Base-by-base conservation (phyloP, 2,888 invertebrate genomes). In the Aricia artaxerxes region DNA sequence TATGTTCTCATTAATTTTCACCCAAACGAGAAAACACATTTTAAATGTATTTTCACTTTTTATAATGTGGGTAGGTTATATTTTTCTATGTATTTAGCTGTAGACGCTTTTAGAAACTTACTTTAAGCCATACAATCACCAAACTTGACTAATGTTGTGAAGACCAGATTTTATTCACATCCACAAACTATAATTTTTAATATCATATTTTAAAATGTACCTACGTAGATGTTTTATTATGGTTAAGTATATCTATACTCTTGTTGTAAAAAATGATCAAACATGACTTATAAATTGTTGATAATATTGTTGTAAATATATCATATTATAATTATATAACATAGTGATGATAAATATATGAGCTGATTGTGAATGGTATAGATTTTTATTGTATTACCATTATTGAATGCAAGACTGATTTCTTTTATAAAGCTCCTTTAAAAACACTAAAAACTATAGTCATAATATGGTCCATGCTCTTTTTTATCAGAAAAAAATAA, bases 281-380 rank as follows among this genome's bases (percentile, higher is more conserved):
- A 82, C 79, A 80, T 81, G 78, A 79, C 79, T 80, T 80, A 81
- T 81, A 80, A 84, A 88, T 88, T 90, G 91, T 92, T 93, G 87
- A 90, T 89, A 90, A 90, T 89, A 90, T 89, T 89, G 87, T 88
- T 93, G 92, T 93, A 93, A 90, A 92, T 93, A 92, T 85, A 87
- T 57, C 76, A 35, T 76, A 76, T 57, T 57, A 57, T 53, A 16
- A 53, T 16, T 44, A 44, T 44, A 44, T 44, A 9, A 88, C 88
- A 89, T 87, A 88, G 84, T 87, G 86, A 82, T 84, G 82, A 85
- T 86, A 86, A 87, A 88, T 87, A 81, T 82, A 80, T 80, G 76
- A 76, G 78, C 79, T 78, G 77, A 82, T 81, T 81, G 81, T 82
- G 78, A 82, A 76, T 79, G 83, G 86, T 83, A 84, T 84, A 84